A percentile compares a stretch with the other conserved stretches of the same genome.
These are phyloP conservation scores for Epirrita christyi DNA, from an alignment of 2,888 invertebrate genomes.

Conservation along the genomic window DNA sequence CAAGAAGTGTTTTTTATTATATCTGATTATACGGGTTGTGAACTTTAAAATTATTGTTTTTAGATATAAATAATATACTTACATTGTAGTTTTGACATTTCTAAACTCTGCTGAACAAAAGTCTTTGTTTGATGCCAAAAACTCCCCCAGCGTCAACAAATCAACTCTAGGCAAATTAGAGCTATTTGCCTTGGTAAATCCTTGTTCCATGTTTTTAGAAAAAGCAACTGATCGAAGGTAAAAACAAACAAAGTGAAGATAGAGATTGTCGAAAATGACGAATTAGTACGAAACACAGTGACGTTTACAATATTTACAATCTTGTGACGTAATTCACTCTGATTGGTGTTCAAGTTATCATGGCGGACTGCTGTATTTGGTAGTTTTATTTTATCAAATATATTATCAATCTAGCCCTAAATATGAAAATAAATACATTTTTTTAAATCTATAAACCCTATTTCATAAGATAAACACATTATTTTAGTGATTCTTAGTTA, in stretches of 20 bases:
- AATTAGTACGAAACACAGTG: not conserved
- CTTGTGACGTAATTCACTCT: not conserved
- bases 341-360: not conserved
- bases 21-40: too few species aligned
- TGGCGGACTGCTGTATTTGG: not conserved
- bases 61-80: too few species aligned
- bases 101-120: too few species aligned
- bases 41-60: too few species aligned
- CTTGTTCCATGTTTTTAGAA: too few species aligned
- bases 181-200: too few species aligned
- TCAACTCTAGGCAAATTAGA: too few species aligned
- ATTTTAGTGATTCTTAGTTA: not conserved
- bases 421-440: not conserved
- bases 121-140: too few species aligned
- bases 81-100: too few species aligned
- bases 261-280: not conserved
- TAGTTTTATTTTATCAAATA: not conserved
- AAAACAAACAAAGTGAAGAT: not conserved
- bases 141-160: too few species aligned
- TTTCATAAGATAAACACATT: not conserved
- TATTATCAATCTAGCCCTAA: not conserved
- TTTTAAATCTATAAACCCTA: not conserved
- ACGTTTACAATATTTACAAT: not conserved
- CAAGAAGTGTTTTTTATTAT: too few species aligned
- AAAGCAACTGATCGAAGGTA: not conserved